Conservation (phyloP, 1,140 invertebrate species). For the Philopotamus ludificatus region DNA sequence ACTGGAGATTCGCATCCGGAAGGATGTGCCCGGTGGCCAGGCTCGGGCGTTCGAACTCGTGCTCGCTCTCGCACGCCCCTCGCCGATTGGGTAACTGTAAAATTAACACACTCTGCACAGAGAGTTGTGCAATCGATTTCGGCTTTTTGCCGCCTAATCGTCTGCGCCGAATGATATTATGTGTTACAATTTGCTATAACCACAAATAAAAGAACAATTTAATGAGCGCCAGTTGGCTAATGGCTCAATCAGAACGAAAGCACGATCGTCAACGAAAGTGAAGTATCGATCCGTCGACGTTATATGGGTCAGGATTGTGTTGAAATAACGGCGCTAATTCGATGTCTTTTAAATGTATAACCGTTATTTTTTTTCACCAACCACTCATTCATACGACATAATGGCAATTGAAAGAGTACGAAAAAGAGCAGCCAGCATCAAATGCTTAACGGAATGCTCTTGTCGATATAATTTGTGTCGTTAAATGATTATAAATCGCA, state of each 20-base stretch:
- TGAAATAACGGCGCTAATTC: not conserved
- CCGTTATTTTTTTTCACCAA: not conserved
- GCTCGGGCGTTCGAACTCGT: not conserved
- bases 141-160: not conserved
- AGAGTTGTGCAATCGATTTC: not conserved
- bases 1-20: conserved; percentile 8
- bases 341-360: not conserved
- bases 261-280: no score
- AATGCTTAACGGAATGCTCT: not conserved
- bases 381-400: not conserved
- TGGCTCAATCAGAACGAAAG: not conserved
- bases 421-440: not conserved
- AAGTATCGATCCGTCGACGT: no score
- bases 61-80: not conserved
- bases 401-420: not conserved
- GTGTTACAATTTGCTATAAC: not conserved
- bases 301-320: no score
- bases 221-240: not conserved
- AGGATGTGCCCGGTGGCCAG: not conserved
- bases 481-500: no score
- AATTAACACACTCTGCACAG: not conserved
- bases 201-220: not conserved
- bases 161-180: not conserved
- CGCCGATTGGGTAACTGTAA: not conserved
- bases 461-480: no score